phyloP scores from a whole-genome alignment of 2,888 invertebrate species.

The Epistrophella euchroma region DNA sequence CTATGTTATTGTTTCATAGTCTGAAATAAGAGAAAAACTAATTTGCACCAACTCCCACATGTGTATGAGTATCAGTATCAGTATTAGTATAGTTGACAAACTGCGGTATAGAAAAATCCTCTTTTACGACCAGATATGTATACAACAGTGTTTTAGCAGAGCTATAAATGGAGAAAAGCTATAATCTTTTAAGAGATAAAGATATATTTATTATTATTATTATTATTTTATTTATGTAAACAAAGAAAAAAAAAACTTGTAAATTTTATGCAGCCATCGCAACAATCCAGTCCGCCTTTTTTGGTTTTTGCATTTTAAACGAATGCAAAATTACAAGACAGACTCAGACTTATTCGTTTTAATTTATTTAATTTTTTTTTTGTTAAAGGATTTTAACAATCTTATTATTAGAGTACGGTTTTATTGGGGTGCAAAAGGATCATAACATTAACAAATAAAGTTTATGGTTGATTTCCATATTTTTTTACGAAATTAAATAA shows the following conservation, averaged over 20 bases:
- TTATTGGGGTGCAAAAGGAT: conserved; percentile 14
- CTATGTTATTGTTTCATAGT: conserved; percentile 22
- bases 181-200: conserved; percentile 4
- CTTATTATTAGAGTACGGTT: neutral
- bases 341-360: neutral
- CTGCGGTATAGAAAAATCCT: conserved; percentile 5
- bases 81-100: neutral
- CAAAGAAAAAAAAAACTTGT: neutral
- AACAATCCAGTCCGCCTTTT: conserved; percentile 11
- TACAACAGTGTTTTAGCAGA: neutral
- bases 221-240: neutral
- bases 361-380: neutral
- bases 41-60: conserved; percentile 36
- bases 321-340: neutral
- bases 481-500: neutral
- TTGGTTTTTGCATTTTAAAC: conserved; percentile 16
- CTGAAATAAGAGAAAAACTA: conserved; percentile 12
- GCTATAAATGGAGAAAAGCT: conserved; percentile 27
- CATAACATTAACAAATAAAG: conserved; percentile 7
- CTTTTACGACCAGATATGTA: neutral
- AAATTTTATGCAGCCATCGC: conserved; percentile 11
- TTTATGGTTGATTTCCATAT: neutral
- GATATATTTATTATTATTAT: neutral
- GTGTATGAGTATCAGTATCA: no score
- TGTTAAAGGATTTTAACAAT: neutral